phyloP scores from a whole-genome alignment of 2,888 invertebrate genomes.

The Sesia apiformis region DNA sequence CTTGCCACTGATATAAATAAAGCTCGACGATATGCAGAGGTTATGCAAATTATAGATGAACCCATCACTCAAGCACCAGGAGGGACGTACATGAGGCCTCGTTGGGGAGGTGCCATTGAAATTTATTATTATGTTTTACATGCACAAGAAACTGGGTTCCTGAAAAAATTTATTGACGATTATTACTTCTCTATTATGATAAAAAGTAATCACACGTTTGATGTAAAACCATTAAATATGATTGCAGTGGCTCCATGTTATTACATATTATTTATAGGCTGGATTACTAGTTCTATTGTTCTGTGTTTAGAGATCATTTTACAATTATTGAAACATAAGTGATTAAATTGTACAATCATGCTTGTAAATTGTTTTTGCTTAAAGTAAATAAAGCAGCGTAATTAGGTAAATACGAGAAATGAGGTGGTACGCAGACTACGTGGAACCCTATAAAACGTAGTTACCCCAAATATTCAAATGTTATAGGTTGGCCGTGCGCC shows the following conservation, averaged over 20 bases:
- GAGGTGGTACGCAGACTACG: too few species aligned
- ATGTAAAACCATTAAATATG: not conserved
- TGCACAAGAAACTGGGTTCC: constrained; percentile 29
- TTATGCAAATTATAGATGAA: constrained; percentile 28
- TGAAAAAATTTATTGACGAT: constrained; percentile 15
- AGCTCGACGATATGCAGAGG: constrained; percentile 11
- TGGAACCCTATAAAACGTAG: too few species aligned
- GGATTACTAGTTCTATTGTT: not conserved
- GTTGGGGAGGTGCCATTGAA: constrained; percentile 34
- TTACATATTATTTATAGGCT: not conserved
- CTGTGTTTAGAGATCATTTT: not conserved
- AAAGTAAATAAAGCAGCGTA: too few species aligned
- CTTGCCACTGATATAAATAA: constrained; percentile 20
- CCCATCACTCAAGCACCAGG: constrained; percentile 19
- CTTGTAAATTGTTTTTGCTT: too few species aligned
- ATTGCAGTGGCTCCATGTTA: not conserved
- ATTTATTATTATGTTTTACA: constrained; percentile 17
- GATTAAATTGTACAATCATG: too few species aligned
- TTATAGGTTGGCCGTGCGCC: too few species aligned
- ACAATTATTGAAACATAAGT: not conserved
- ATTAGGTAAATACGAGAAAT: too few species aligned
- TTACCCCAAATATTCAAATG: too few species aligned
- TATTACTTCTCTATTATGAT: not conserved
- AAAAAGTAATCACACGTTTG: not conserved
- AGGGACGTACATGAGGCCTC: constrained; percentile 33